phyloP scores from a whole-genome alignment of 2,888 invertebrate genomes.

The Linhomoeus sp. region DNA sequence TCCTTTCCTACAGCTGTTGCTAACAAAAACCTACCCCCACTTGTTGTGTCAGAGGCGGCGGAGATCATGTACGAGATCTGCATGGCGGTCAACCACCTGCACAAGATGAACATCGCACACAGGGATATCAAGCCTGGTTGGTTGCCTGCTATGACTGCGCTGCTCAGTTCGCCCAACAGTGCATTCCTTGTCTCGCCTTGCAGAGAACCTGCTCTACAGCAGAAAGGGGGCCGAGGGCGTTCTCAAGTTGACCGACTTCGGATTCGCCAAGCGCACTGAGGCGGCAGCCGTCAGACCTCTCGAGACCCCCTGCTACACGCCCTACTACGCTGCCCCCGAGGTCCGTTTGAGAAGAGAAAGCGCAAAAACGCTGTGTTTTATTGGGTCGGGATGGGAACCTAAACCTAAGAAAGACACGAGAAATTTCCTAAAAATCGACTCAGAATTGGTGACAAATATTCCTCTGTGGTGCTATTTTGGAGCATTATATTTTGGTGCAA shows the following conservation, averaged over 20 bases:
- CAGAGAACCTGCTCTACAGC: slow-evolving; percentile 64
- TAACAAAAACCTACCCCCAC: not conserved
- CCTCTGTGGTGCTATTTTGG: too few relatives aligned
- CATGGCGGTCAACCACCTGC: slow-evolving; percentile 74
- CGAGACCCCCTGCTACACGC: slow-evolving; percentile 95
- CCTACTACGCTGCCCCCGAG: slow-evolving; percentile 68
- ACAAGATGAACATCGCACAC: slow-evolving; percentile 84
- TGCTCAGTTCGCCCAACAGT: too few relatives aligned
- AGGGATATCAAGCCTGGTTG: slow-evolving; percentile 81
- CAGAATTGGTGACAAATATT: too few relatives aligned
- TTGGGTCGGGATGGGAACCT: too few relatives aligned
- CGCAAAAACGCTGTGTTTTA: too few relatives aligned
- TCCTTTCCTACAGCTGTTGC: not conserved
- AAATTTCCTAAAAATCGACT: too few relatives aligned
- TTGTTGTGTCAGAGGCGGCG: slow-evolving; percentile 49
- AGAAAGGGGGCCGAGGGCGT: slow-evolving; percentile 44
- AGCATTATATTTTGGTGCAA: too few relatives aligned
- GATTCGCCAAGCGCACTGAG: slow-evolving; percentile 83
- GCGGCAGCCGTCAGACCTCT: slow-evolving; percentile 53
- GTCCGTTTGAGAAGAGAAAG: too few relatives aligned
- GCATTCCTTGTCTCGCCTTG: too few relatives aligned
- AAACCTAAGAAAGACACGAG: too few relatives aligned
- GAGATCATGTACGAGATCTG: slow-evolving; percentile 90
- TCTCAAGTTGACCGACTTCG: slow-evolving; percentile 92
- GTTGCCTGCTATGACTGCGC: too few relatives aligned